Base-by-base conservation (phyloP, 2,113 vertebrate species). In the Numida meleagris region DNA sequence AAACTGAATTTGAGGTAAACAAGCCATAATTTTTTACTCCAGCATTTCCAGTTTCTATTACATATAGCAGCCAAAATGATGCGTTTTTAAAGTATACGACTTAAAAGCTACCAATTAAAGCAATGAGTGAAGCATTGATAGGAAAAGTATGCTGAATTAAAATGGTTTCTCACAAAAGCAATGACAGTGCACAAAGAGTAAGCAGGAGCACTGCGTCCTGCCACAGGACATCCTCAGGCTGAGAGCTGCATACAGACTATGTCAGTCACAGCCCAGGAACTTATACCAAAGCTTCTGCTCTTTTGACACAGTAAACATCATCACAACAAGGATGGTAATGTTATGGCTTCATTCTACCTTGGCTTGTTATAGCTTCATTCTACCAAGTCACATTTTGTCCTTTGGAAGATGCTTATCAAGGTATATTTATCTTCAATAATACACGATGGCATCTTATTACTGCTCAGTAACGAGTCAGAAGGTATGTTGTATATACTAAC, bases 281-380 rank as follows among this genome's bases (percentile, higher is more conserved):
- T 38, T 8, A 7, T 1, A 68, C 9, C 91, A 81, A 58, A 79
- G 38, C 51, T 81, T 29, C 48, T 78, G 29, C 45, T 88, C 70
- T 55, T 70, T 1, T 25, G 50, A 65, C 59, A 55, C 50, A 77
- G 24, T 33, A 87, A 91, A 91, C 40, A 83, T 10, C 38, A 72
- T n/a, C 21, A 31, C 8, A 21, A 38, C 0, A 10, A 36, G 63
- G 74, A 15, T 3, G 1, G 1, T 20, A 12, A 40, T 4, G 51
- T 29, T 18, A 2, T 3, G 45, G 19, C 16, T 70, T 48, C 57
- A 58, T 78, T 36, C 72, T 2, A 33, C 40, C 1, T 53, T n/a
- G n/a, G n/a, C n/a, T n/a, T n/a, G n/a, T n/a, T n/a, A n/a, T n/a
- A n/a, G 17, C 14, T 72, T 59, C 58, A 59, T 79, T 42, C 71